Percentiles rank a stretch among this genome's conserved stretches.
These are phyloP conservation scores for Chaenocephalus aceratus DNA, from an alignment of 2,113 vertebrate species.

Conservation along the genomic window DNA sequence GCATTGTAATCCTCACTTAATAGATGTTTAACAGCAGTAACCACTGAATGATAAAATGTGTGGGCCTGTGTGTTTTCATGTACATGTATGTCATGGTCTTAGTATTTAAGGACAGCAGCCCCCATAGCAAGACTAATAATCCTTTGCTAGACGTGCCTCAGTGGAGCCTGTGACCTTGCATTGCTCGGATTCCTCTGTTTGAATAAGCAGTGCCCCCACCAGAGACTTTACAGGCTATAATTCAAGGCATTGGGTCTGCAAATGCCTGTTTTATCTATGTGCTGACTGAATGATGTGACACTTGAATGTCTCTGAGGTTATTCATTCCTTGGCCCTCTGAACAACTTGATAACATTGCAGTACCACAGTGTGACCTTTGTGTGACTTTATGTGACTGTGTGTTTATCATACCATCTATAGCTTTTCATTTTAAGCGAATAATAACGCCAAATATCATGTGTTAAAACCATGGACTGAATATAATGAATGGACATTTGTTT, in stretches of 20 bases:
- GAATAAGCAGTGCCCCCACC: constrained; percentile 64
- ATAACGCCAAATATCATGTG: constrained; percentile 22
- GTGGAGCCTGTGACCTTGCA: constrained; percentile 74
- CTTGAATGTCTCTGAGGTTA: constrained; percentile 14
- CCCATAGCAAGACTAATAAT: constrained; percentile 66
- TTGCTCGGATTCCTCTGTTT: constrained; percentile 78
- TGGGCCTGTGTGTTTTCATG: constrained; percentile 2
- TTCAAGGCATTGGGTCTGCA: constrained; percentile 47
- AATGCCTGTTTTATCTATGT: background rate
- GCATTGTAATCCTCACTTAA: background rate
- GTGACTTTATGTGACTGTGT: constrained; percentile 4
- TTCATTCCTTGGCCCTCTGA: background rate
- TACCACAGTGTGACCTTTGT: background rate
- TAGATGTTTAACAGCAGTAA: background rate
- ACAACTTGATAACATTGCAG: background rate
- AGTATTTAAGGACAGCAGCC: constrained; percentile 54
- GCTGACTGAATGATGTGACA: constrained; percentile 24
- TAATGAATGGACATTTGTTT: no score
- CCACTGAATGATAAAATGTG: background rate
- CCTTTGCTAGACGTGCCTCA: constrained; percentile 57
- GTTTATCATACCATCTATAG: constrained; percentile 18
- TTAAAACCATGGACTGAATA: background rate
- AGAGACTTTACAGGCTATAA: constrained; percentile 65
- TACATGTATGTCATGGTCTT: constrained; percentile 18
- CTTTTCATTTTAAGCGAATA: constrained; percentile 4